These are phyloP conservation scores for Acanthornis magna DNA, from an alignment of 2,797 vertebrate genomes.

Conservation along the genomic window DNA sequence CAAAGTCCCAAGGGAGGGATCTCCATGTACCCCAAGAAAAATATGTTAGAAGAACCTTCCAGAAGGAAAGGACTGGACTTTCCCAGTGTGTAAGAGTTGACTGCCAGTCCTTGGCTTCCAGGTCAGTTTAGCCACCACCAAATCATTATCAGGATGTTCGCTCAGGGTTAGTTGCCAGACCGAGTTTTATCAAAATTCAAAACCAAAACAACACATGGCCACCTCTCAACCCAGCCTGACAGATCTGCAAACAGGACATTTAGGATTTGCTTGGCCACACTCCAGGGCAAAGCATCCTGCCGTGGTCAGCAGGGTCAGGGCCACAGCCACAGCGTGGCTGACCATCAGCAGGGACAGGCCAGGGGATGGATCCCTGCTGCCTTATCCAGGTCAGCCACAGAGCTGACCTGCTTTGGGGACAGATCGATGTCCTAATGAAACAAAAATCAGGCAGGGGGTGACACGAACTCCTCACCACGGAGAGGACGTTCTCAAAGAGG, in stretches of 20 bases:
- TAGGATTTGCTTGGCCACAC: background rate
- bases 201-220: background rate
- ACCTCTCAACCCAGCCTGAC: background rate
- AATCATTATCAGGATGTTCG: background rate
- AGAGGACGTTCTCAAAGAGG: background rate
- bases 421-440: background rate
- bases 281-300: background rate
- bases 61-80: background rate
- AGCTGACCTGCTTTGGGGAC: background rate
- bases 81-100: fast-evolving
- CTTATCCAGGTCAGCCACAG: background rate
- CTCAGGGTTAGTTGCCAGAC: background rate
- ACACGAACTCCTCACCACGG: background rate
- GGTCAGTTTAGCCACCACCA: background rate
- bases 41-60: background rate
- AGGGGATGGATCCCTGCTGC: background rate
- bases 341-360: background rate
- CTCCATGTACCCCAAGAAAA: background rate
- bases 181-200: background rate
- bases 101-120: background rate
- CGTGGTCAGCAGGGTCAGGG: background rate
- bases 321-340: background rate
- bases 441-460: background rate
- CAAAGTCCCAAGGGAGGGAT: background rate
- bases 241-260: background rate